Conservation (phyloP, 1,140 invertebrate species). For the Copidosoma floridanum region DNA sequence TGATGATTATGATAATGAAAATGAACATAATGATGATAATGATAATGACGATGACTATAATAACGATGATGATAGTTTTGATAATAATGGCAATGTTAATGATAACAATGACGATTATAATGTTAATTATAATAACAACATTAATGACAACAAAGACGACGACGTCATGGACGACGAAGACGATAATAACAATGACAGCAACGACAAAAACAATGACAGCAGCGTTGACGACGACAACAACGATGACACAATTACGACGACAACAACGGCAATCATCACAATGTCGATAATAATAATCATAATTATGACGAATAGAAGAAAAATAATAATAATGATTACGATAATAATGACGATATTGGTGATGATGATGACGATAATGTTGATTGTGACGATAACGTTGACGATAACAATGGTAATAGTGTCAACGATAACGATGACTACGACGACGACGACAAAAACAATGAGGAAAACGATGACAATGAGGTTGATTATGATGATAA, state of each 20-base stretch:
- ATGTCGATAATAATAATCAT: too few species aligned
- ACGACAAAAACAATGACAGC: neutral
- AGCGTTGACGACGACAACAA: neutral
- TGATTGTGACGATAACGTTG: neutral
- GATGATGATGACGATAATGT: neutral
- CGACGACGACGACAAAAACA: neutral
- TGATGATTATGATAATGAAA: too few species aligned
- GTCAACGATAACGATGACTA: neutral
- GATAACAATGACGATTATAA: neutral
- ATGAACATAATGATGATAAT: neutral
- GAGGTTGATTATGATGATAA: neutral
- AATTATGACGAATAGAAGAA: too few species aligned
- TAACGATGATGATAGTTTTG: neutral
- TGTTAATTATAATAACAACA: too few species aligned
- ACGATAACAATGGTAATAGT: neutral
- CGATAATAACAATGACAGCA: neutral
- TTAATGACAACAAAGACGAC: neutral
- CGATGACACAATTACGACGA: too few species aligned
- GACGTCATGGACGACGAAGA: neutral
- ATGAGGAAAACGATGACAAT: neutral
- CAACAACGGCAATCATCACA: too few species aligned
- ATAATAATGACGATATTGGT: neutral
- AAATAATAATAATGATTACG: neutral
- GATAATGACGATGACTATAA: neutral
- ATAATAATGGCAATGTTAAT: neutral